Conservation (phyloP, 2,888 invertebrate genomes). For the Apamea epomidion region DNA sequence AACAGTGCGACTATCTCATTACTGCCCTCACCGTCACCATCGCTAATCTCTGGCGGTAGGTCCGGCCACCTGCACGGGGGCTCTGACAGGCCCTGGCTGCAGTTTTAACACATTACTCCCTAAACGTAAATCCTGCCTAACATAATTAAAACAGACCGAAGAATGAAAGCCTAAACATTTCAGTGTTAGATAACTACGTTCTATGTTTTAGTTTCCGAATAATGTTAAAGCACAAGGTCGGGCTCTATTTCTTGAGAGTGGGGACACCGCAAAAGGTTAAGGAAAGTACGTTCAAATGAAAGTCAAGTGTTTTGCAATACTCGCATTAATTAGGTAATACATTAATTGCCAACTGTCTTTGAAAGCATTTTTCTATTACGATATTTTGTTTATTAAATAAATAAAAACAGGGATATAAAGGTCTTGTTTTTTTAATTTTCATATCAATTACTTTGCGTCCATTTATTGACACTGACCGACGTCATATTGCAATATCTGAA, state of each 20-base stretch:
- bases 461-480: background rate
- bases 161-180: too few relatives aligned
- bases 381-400: background rate
- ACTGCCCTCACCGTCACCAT: background rate
- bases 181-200: too few relatives aligned
- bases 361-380: background rate
- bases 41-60: background rate
- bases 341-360: background rate
- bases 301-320: background rate
- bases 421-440: background rate
- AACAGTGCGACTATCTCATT: background rate
- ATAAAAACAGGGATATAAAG: too few relatives aligned
- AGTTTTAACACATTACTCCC: background rate
- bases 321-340: background rate
- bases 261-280: background rate
- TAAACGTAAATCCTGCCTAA: background rate
- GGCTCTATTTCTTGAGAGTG: background rate
- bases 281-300: background rate
- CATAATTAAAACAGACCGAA: background rate
- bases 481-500: background rate
- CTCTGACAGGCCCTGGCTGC: background rate
- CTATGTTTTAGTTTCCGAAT: too few relatives aligned
- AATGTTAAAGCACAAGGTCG: too few relatives aligned
- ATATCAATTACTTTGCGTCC: background rate
- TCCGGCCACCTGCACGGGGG: background rate